These are phyloP conservation scores for Papilio demoleus DNA, from an alignment of 2,888 invertebrate species.

Conservation along the genomic window DNA sequence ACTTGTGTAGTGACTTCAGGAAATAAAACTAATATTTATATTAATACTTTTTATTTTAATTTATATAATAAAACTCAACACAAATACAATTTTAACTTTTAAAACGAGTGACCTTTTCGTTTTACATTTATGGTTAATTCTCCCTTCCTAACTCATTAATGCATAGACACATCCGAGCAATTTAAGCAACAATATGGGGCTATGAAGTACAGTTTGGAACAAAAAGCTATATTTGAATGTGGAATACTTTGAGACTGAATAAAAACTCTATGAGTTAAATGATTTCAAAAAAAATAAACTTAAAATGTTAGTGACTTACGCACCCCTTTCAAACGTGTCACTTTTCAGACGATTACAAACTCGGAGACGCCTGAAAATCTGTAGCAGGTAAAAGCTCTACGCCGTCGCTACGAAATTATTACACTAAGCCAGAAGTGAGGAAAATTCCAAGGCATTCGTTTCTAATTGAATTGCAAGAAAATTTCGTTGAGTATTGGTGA, in stretches of 20 bases:
- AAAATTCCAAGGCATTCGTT: conserved; percentile 51
- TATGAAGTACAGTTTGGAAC: conserved; percentile 43
- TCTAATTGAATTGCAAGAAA: conserved; percentile 59
- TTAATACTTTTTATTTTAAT: too few species aligned
- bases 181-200: conserved; percentile 51
- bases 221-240: conserved; percentile 38
- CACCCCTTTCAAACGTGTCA: conserved; percentile 39
- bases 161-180: conserved; percentile 68
- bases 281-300: too few species aligned
- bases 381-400: conserved; percentile 43
- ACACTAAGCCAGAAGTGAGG: conserved; percentile 50
- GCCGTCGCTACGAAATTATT: conserved; percentile 54
- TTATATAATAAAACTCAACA: not conserved
- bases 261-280: not conserved
- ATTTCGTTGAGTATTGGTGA: conserved; percentile 49
- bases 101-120: conserved; percentile 43
- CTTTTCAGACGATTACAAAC: conserved; percentile 46
- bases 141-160: conserved; percentile 65
- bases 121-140: conserved; percentile 59
- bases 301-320: not conserved
- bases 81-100: not conserved
- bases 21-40: too few species aligned
- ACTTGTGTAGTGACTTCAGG: too few species aligned
- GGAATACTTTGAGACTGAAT: conserved; percentile 33
- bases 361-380: conserved; percentile 46